A percentile compares a stretch with the other conserved stretches of the same genome.
Evolutionary conservation across 2,113 vertebrate genomes (phyloP).

Genomic region (Craseonycteris thonglongyai): DNA sequence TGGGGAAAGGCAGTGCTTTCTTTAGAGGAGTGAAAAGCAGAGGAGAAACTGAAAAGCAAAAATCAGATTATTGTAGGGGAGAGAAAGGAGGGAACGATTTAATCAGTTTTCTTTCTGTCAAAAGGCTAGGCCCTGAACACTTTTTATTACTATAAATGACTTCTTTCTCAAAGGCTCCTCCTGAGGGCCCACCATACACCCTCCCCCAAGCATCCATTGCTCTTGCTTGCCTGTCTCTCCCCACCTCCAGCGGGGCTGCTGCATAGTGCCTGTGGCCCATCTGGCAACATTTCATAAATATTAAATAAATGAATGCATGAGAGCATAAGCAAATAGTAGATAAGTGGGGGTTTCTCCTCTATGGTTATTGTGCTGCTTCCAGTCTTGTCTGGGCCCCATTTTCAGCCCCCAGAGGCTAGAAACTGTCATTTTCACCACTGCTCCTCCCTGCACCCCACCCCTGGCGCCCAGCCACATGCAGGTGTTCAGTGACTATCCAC

Average conservation of each 20-base stretch:
- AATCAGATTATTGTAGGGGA: not conserved
- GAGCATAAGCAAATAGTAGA: not conserved
- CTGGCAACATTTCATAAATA: not conserved
- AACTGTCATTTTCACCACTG: not conserved
- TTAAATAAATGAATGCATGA: not conserved
- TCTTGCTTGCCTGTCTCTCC: not conserved
- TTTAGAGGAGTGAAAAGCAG: not conserved
- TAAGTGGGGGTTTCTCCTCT: not conserved
- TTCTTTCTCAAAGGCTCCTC: not conserved
- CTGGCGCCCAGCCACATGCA: not conserved
- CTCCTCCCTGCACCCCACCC: too few relatives aligned
- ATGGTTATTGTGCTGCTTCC: not conserved
- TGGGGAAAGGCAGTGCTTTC: not conserved
- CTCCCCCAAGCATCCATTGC: too few relatives aligned
- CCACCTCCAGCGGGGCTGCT: too few relatives aligned
- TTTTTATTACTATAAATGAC: not conserved
- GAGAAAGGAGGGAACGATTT: not conserved
- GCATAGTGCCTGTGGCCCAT: too few relatives aligned
- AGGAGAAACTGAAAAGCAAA: not conserved
- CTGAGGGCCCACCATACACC: fast-evolving
- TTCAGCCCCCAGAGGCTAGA: not conserved
- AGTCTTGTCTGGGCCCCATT: not conserved
- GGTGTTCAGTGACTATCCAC: too few relatives aligned
- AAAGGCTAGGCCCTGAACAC: not conserved
- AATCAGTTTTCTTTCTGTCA: not conserved